Evolutionary conservation across 2,113 vertebrate species (phyloP), one percentile per base, ranked within the genome.

Genomic region (Greenwoodochromis staneri): DNA sequence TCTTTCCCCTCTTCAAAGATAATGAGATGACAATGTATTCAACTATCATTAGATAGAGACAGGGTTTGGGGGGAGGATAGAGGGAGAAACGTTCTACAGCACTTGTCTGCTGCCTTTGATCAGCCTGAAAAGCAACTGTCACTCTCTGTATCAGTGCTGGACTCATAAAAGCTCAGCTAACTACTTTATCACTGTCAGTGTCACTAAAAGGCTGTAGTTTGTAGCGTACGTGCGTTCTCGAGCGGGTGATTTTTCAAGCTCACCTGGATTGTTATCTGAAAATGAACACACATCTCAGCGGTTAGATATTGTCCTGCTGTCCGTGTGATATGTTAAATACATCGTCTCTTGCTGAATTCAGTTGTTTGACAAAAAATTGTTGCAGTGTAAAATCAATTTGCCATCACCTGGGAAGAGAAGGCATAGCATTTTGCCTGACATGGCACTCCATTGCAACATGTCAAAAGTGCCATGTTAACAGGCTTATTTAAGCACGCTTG

Each of bases 1-100:
- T 94, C 92, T 89, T 83, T 93, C 89, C 86, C 88, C 92, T 95
- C 95, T 96, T 96, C 94, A 95, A 95, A 96, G 95, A 96, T 96
- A 96, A 96, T 95, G 95, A 96, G 95, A 95, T 95, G 94, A 95
- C 95, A 96, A 95, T 96, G 91, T 92, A 96, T 96, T 96, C 95
- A 94, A 94, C 93, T 95, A 94, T 95, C 94, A 94, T 95, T 96
- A 95, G 92, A 92, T 63, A 80, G 92, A 94, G 93, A 91, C 87
- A 61, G 88, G 83, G 88, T 85, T 91, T 42, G 82, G 19, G 87
- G 86, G 83, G 31, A 11, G 85, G 86, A 27, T 8, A 34, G 91
- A 66, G 91, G 76, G 91, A 82, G 91, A 76, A 83, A 84, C 88
- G 66, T 93, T 95, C 90, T 87, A 57, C 88, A 87, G 88, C 87